Percentiles rank a stretch among this genome's conserved stretches.
Conservation (phyloP, 2,797 vertebrate genomes). For the Eulemur mongoz region DNA sequence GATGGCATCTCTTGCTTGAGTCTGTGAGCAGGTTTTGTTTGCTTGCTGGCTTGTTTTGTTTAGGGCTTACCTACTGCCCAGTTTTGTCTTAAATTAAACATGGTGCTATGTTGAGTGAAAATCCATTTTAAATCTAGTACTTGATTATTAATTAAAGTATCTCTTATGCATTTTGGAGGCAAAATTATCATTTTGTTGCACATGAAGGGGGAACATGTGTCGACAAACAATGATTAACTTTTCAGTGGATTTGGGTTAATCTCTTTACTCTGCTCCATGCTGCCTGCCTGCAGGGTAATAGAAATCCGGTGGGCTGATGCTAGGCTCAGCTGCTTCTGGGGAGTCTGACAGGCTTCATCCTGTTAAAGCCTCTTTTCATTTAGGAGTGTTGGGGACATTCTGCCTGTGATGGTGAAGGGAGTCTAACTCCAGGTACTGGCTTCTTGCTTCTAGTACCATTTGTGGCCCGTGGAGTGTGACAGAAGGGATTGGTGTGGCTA, state of each 20-base stretch:
- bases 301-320: not conserved
- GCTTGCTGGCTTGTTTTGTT: conserved; percentile 41
- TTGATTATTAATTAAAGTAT: conserved; percentile 13
- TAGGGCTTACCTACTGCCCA: not conserved
- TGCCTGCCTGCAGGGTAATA: not conserved
- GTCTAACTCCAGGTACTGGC: not conserved
- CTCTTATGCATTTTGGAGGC: not conserved
- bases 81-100: conserved; percentile 38
- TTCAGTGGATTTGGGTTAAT: not conserved
- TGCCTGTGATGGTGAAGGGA: not conserved
- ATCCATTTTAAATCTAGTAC: not conserved
- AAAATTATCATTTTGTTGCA: conserved; percentile 1
- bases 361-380: not conserved
- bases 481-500: not conserved
- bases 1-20: conserved; percentile 42
- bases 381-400: not conserved
- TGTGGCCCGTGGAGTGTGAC: not conserved
- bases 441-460: not conserved
- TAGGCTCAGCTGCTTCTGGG: not conserved
- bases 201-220: not conserved
- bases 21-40: conserved; percentile 12
- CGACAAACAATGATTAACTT: not conserved
- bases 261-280: not conserved
- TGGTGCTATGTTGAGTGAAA: not conserved
- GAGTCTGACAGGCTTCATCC: not conserved